Conservation (phyloP, 1,140 invertebrate species). For the Frieseomelitta varia region DNA sequence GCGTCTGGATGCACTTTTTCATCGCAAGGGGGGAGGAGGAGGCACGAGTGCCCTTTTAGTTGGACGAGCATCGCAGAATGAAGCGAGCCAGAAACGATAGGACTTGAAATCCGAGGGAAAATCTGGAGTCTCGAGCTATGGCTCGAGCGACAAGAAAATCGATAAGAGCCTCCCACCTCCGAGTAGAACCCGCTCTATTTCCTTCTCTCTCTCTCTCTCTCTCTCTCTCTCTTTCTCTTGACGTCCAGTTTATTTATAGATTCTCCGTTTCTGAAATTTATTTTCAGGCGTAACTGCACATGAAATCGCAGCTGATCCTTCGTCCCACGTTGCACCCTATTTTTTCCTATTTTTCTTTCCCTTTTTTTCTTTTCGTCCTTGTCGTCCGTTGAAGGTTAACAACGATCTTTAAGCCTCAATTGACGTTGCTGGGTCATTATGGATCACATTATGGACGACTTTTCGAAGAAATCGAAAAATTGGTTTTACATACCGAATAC, state of each 20-base stretch:
- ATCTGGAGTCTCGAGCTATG: conserved; percentile 10
- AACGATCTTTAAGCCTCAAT: too few relatives aligned
- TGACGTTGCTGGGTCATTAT: too few relatives aligned
- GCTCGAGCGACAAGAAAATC: conserved; percentile 51
- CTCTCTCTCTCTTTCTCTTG: conserved; percentile 14
- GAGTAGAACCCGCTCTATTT: conserved; percentile 33
- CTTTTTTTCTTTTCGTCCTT: too few relatives aligned
- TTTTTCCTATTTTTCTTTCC: neutral
- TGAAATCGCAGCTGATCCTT: neutral
- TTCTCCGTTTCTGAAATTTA: conserved; percentile 25
- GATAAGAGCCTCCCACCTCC: conserved; percentile 46
- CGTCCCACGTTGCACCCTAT: neutral
- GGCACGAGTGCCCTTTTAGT: neutral
- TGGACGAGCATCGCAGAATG: conserved; percentile 20
- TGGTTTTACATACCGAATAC: too few relatives aligned
- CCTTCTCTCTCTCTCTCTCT: conserved; percentile 16
- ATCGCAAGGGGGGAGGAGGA: neutral
- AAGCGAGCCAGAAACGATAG: conserved; percentile 33
- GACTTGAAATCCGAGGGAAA: conserved; percentile 36
- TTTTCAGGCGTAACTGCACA: conserved; percentile 26
- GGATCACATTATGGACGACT: too few relatives aligned
- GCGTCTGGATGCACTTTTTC: conserved; percentile 4
- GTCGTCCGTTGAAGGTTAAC: too few relatives aligned
- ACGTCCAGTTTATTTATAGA: conserved; percentile 57
- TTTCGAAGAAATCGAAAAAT: too few relatives aligned